Evolutionary conservation across 2,888 invertebrate genomes (phyloP), one percentile per base, ranked within the genome.

Genomic region (Zygogramma bicolorata): DNA sequence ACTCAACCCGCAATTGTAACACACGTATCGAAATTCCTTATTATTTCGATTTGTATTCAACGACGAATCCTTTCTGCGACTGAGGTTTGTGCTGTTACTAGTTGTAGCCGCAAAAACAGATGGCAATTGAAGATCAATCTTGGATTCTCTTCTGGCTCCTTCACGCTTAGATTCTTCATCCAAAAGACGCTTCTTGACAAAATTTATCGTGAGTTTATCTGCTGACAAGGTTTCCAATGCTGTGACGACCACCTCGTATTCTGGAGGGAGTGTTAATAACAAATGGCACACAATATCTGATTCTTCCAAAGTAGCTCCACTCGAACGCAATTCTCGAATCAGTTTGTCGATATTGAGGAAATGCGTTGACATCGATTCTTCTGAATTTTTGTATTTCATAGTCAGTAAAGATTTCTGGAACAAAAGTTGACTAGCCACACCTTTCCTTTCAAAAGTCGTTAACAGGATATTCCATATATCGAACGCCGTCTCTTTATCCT

Each of bases 291-390:
- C 42, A 18, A 46, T 18, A 8, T 46, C 42, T 46, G 42, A 46
- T 46, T 46, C 42, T 18, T 46, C 42, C 40, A 40, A n/a, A 40
- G 40, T 40, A 40, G 40, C 40, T n/a, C 13, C 80, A 8, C 77
- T 75, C 13, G 72, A 73, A 25, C 74, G 60, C 8, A 81, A 61
- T 40, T 78, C 78, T 38, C 80, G 61, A 25, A 80, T 70, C 13
- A 77, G 42, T 61, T 78, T 81, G 46, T 81, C 79, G 46, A 81
- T 80, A n/a, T 77, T 75, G 18, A 80, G 65, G 63, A 78, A 79
- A 69, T 81, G 75, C 3, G 15, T 3, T 59, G 59, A 57, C 7
- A 79, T 25, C 13, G 58, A 68, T 15, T 78, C 68, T 20, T 31
- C 20, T 34, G 22, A 29, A 10, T 65, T 20, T 65, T 76, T 70